Percentiles rank a stretch among this genome's conserved stretches.
phyloP scores from a whole-genome alignment of 2,113 vertebrate species.

The Datnioides undecimradiatus region DNA sequence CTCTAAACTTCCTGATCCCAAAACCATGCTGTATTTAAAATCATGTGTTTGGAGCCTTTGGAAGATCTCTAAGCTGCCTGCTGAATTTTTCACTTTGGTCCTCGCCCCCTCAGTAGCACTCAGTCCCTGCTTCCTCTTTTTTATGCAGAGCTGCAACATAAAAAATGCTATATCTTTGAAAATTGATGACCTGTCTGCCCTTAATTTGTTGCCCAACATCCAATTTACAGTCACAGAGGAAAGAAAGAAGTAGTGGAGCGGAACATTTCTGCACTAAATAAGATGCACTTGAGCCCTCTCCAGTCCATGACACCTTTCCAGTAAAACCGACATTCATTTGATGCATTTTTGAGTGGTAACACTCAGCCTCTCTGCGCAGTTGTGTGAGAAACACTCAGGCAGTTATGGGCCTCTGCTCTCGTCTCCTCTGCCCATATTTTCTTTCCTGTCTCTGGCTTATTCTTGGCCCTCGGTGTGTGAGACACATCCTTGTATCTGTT shows the following conservation, averaged over 20 bases:
- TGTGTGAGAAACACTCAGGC: neutral
- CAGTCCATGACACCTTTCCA: constrained; percentile 7
- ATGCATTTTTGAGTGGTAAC: constrained; percentile 2
- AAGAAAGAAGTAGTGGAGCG: constrained; percentile 28
- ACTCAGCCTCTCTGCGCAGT: neutral
- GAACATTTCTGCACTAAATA: constrained; percentile 35
- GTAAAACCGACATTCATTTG: constrained; percentile 13
- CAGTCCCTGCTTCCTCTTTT: constrained; percentile 4
- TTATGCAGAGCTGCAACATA: constrained; percentile 2
- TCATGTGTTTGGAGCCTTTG: constrained; percentile 18
- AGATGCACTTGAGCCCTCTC: constrained; percentile 17
- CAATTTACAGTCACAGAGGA: constrained; percentile 45
- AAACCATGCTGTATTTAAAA: constrained; percentile 25
- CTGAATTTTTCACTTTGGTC: constrained; percentile 23
- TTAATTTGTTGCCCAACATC: constrained; percentile 48
- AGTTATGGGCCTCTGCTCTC: neutral
- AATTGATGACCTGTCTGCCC: constrained; percentile 21
- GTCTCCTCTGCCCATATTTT: constrained; percentile 17
- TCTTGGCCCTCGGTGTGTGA: constrained; percentile 21
- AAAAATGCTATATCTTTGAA: constrained; percentile 8
- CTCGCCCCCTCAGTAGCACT: neutral
- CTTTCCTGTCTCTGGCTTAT: constrained; percentile 31
- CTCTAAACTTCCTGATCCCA: neutral
- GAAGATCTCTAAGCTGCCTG: constrained; percentile 25
- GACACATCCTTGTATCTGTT: constrained; percentile 61